Conservation (phyloP, 2,113 vertebrate species). For the Rhipidura dahli region DNA sequence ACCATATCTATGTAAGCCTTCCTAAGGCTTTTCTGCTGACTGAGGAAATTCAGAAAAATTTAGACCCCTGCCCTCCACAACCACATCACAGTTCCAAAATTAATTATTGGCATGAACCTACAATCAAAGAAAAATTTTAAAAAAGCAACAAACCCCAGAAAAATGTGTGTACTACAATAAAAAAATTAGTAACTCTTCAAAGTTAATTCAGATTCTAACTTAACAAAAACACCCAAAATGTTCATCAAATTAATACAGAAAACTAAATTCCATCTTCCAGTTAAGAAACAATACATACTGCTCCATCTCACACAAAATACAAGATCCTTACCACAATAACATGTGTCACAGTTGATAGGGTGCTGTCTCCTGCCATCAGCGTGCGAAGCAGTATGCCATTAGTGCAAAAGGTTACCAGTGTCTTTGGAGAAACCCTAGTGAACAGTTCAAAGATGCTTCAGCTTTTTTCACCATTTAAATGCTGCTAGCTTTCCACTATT, state of each 20-base stretch:
- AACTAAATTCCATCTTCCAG: background rate
- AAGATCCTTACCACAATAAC: conserved; percentile 89
- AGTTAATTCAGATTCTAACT: background rate
- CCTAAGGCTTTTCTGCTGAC: background rate
- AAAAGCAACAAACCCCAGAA: background rate
- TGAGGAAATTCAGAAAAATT: background rate
- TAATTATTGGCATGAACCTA: background rate
- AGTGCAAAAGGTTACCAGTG: conserved; percentile 93
- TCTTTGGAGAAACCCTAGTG: conserved; percentile 91
- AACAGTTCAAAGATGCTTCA: background rate
- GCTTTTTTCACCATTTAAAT: background rate
- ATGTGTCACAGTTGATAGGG: conserved; percentile 87
- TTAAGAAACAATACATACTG: background rate
- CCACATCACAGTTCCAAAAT: background rate
- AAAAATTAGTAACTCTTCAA: background rate
- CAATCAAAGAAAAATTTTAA: background rate
- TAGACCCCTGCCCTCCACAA: background rate
- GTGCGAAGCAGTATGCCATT: conserved; percentile 91
- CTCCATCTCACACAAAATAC: background rate
- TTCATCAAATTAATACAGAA: background rate
- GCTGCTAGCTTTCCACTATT: background rate
- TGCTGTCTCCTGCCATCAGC: conserved; percentile 86
- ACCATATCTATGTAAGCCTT: rapidly evolving
- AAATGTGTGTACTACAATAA: background rate
- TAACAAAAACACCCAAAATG: background rate